phyloP scores from a whole-genome alignment of 2,888 invertebrate species.

The Limulus polyphemus region DNA sequence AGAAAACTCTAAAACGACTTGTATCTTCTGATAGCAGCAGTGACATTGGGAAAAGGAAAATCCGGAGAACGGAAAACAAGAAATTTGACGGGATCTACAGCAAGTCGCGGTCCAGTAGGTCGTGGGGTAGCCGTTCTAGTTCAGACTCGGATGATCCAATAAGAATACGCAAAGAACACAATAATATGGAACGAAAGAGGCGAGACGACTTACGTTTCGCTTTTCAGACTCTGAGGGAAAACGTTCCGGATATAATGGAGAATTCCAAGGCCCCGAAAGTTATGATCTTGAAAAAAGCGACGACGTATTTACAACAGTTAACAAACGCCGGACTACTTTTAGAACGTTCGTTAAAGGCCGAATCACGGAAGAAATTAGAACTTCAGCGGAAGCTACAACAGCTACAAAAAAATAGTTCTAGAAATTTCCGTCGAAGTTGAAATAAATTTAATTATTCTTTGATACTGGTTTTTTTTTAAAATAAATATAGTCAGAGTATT shows the following conservation, averaged over 20 bases:
- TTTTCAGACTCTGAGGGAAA: constrained; percentile 3
- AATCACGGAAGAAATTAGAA: background rate
- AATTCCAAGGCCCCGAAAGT: constrained; percentile 5
- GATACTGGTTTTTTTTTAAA: too few species aligned
- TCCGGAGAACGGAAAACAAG: too few species aligned
- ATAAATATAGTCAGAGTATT: too few species aligned
- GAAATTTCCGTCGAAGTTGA: too few species aligned
- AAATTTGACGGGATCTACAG: too few species aligned
- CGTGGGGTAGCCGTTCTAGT: background rate
- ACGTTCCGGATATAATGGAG: constrained; percentile 4
- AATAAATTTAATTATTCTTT: too few species aligned
- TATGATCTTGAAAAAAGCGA: constrained; percentile 1
- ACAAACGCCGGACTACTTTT: background rate
- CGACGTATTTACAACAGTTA: constrained; percentile 1
- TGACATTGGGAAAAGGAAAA: too few species aligned
- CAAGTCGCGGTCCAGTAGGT: too few species aligned
- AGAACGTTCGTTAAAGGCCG: background rate
- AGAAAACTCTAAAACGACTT: too few species aligned
- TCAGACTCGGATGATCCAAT: background rate
- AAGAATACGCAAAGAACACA: background rate
- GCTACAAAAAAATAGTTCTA: background rate
- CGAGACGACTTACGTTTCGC: constrained; percentile 4
- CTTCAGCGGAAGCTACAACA: constrained; percentile 1
- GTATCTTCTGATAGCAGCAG: too few species aligned
- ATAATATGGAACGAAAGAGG: constrained; percentile 3